These are phyloP conservation scores for Laticauda laticaudata DNA, from an alignment of 2,113 vertebrate species.

Conservation along the genomic window DNA sequence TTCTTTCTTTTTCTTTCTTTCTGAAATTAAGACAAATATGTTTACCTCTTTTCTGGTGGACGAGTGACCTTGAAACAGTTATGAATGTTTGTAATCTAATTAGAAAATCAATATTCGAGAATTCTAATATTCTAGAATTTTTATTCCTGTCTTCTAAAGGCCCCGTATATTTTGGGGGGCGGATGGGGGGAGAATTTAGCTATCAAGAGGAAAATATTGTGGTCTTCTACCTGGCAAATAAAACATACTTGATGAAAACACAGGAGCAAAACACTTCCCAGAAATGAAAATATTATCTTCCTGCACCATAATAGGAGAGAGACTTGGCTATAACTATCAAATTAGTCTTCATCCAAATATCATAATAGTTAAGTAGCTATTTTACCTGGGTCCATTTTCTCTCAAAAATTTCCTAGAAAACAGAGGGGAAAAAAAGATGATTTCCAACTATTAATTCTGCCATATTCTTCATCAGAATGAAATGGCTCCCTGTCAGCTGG, in stretches of 20 bases:
- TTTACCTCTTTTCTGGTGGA: background rate
- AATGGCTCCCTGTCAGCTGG: slow-evolving; percentile 45
- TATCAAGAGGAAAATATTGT: slow-evolving; percentile 55
- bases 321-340: slow-evolving; percentile 60
- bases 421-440: background rate
- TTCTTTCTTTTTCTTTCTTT: too few species aligned
- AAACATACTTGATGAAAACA: slow-evolving; percentile 53
- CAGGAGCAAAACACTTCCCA: slow-evolving; percentile 53
- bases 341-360: slow-evolving; percentile 65
- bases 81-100: background rate
- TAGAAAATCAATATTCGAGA: slow-evolving; percentile 15
- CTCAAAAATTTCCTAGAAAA: slow-evolving; percentile 45
- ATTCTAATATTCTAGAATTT: slow-evolving; percentile 26
- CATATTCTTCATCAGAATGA: slow-evolving; percentile 46
- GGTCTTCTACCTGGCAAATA: slow-evolving; percentile 53
- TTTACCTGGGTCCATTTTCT: slow-evolving; percentile 58
- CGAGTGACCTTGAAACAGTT: background rate
- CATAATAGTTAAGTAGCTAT: slow-evolving; percentile 47
- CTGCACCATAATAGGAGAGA: slow-evolving; percentile 51
- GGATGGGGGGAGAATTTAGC: slow-evolving; percentile 34
- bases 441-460: slow-evolving; percentile 46
- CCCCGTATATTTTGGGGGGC: background rate
- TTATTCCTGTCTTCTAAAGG: slow-evolving; percentile 19
- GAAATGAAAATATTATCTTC: slow-evolving; percentile 58
- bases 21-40: background rate